A percentile compares a stretch with the other conserved stretches of the same genome.
phyloP scores from a whole-genome alignment of 1,140 invertebrate species.

The Lucilia sericata region DNA sequence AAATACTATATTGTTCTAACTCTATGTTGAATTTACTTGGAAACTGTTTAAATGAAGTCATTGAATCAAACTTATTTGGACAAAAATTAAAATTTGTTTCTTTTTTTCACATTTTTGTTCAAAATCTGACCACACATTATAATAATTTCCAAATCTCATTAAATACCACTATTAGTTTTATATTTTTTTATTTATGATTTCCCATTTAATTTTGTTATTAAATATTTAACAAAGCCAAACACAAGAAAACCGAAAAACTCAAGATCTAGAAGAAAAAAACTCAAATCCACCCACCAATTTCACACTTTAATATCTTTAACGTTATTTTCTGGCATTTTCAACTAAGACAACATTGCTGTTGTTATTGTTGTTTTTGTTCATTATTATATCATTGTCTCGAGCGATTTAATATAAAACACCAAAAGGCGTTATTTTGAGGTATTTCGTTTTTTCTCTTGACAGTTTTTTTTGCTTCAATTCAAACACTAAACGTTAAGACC shows the following conservation, averaged over 20 bases:
- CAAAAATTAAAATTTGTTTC: too few relatives aligned
- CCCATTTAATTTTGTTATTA: background rate
- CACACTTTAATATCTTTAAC: slow-evolving; percentile 28
- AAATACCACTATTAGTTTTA: background rate
- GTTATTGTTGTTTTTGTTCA: background rate
- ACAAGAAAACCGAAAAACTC: background rate
- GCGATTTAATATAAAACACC: slow-evolving; percentile 14
- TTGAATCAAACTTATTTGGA: too few relatives aligned
- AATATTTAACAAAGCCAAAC: background rate
- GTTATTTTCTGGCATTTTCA: slow-evolving; percentile 6
- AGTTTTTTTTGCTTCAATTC: background rate
- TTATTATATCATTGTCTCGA: slow-evolving; percentile 22
- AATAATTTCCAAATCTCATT: background rate
- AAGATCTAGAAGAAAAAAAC: background rate
- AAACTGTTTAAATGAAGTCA: too few relatives aligned
- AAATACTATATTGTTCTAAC: too few relatives aligned
- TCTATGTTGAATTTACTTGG: too few relatives aligned
- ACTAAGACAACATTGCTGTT: background rate
- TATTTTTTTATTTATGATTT: background rate
- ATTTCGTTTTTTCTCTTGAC: background rate
- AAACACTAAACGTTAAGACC: slow-evolving; percentile 4
- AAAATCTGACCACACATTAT: background rate
- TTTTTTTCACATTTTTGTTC: too few relatives aligned
- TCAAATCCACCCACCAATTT: slow-evolving; percentile 35
- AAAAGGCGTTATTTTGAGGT: background rate